A percentile compares a stretch with the other conserved stretches of the same genome.
Conservation (phyloP, 2,113 vertebrate species). For the Semicossyphus pulcher region DNA sequence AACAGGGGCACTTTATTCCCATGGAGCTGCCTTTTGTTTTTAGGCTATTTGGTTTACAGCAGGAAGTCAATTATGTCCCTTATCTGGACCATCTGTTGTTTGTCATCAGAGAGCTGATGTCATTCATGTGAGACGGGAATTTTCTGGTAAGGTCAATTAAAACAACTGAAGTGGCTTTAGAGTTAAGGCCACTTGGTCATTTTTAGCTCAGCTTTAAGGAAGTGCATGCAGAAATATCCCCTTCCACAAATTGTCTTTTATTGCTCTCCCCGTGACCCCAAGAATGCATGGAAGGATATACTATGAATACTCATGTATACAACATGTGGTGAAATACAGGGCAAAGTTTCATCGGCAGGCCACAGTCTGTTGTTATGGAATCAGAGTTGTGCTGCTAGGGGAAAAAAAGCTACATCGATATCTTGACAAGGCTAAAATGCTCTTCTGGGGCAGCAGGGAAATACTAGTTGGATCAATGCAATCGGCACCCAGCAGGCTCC, state of each 20-base stretch:
- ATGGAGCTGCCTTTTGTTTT: constrained; percentile 12
- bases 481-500: neutral
- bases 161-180: constrained; percentile 15
- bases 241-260: constrained; percentile 77
- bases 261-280: constrained; percentile 43
- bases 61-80: constrained; percentile 48
- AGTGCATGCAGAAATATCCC: constrained; percentile 69
- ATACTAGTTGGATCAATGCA: neutral
- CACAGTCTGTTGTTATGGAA: neutral
- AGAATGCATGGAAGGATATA: constrained; percentile 65
- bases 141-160: constrained; percentile 38
- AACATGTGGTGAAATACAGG: constrained; percentile 15
- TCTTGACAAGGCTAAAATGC: neutral
- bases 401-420: neutral
- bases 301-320: constrained; percentile 48
- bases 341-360: constrained; percentile 13
- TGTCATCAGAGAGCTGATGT: constrained; percentile 16
- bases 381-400: neutral
- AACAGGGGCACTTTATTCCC: constrained; percentile 21
- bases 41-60: constrained; percentile 12
- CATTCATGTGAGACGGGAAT: constrained; percentile 8
- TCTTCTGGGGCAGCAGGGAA: neutral
- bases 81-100: constrained; percentile 46
- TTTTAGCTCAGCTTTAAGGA: constrained; percentile 62
- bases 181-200: constrained; percentile 4